These are phyloP conservation scores for Habrosyne pyritoides DNA, from an alignment of 2,888 invertebrate species.

Conservation along the genomic window DNA sequence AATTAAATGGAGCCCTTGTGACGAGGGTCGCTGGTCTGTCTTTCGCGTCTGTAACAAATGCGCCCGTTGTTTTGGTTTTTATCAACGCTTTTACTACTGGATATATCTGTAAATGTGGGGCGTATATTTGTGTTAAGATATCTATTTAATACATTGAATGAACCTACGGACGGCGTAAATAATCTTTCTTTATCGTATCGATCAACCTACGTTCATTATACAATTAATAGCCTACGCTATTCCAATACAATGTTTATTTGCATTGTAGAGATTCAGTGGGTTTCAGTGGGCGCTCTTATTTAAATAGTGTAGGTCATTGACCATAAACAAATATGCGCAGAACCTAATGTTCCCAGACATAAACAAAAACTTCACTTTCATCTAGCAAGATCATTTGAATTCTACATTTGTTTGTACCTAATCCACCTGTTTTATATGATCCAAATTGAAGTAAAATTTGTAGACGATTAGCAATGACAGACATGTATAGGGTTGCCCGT, in stretches of 20 bases:
- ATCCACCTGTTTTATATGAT: neutral
- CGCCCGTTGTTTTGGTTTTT: neutral
- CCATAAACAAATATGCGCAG: neutral
- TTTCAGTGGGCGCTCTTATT: neutral
- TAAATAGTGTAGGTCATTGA: neutral
- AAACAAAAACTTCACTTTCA: neutral
- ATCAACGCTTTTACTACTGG: neutral
- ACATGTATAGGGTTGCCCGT: too few species aligned
- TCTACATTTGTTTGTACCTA: neutral
- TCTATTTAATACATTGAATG: too few species aligned
- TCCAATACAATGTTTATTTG: too few species aligned
- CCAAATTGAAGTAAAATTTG: neutral
- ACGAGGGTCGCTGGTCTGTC: constrained; percentile 1
- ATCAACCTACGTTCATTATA: too few species aligned
- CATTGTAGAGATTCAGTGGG: too few species aligned
- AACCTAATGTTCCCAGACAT: neutral
- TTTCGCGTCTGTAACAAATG: neutral
- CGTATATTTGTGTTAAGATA: neutral
- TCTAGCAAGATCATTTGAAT: neutral
- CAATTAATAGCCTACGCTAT: too few species aligned
- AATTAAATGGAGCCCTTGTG: constrained; percentile 2
- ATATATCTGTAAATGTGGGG: neutral
- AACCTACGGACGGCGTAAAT: too few species aligned
- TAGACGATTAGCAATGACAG: too few species aligned
- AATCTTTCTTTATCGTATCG: too few species aligned